Evolutionary conservation across 2,113 vertebrate genomes (phyloP).

Genomic region (Raja brachyura): DNA sequence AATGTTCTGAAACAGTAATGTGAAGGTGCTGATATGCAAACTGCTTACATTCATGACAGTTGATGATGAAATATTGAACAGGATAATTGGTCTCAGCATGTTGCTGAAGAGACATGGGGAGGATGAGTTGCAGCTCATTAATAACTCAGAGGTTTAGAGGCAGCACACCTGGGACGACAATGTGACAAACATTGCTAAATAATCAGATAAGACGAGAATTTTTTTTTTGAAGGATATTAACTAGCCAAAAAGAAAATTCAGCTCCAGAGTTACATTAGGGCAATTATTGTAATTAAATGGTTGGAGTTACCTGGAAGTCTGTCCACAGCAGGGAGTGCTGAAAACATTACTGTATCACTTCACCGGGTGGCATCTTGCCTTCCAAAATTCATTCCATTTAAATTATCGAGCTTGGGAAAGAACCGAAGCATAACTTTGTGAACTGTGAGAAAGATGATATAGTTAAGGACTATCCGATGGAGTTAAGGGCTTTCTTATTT

Average conservation of each 20-base stretch:
- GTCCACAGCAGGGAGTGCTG: not conserved
- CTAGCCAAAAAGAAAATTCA: not conserved
- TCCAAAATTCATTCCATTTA: no score
- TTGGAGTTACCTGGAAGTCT: not conserved
- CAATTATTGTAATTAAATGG: not conserved
- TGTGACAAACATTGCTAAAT: not conserved
- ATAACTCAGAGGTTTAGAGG: conserved; percentile 1
- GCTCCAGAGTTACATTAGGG: not conserved
- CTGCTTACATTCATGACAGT: not conserved
- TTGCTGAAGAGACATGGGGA: not conserved
- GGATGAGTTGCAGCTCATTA: not conserved
- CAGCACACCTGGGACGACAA: not conserved
- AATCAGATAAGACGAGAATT: not conserved
- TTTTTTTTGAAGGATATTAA: not conserved
- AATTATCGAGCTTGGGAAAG: no score
- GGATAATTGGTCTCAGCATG: conserved; percentile 34
- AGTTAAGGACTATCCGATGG: no score
- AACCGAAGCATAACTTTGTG: no score
- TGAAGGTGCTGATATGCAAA: conserved; percentile 9
- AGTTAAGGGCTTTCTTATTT: no score
- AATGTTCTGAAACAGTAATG: conserved; percentile 12
- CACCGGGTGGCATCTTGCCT: no score
- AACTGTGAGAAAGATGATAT: no score
- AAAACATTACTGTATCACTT: not conserved
- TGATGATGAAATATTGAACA: conserved; percentile 22